Conservation (phyloP, 2,113 vertebrate genomes). For the Zootoca vivipara region DNA sequence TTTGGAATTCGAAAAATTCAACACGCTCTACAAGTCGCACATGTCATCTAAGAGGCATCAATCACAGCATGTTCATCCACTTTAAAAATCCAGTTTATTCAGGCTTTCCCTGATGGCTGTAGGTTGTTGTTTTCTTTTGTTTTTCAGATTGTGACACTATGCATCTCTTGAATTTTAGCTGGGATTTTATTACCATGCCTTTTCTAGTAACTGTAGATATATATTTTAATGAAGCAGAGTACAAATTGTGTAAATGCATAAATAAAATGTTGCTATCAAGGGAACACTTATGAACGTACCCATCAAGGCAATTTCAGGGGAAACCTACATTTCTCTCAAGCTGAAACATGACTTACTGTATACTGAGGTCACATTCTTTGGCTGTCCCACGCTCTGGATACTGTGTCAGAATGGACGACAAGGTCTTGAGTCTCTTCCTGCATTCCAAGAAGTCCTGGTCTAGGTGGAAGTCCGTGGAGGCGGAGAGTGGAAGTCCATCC, state of each 20-base stretch:
- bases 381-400: conserved; percentile 84
- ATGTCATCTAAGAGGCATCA: too few species aligned
- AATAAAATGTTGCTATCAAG: background rate
- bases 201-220: too few species aligned
- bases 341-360: conserved; percentile 80
- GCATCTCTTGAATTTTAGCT: too few species aligned
- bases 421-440: conserved; percentile 84
- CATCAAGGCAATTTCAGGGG: background rate
- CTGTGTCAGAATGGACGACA: conserved; percentile 77
- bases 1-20: too few species aligned
- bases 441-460: conserved; percentile 87
- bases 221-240: background rate
- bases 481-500: conserved; percentile 96
- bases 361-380: conserved; percentile 81
- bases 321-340: fast-evolving
- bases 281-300: background rate
- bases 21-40: too few species aligned
- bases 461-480: conserved; percentile 94
- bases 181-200: too few species aligned
- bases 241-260: too few species aligned
- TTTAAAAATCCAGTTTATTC: too few species aligned
- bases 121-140: too few species aligned
- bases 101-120: too few species aligned
- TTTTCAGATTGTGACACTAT: too few species aligned
- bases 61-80: too few species aligned